A percentile compares a stretch with the other conserved stretches of the same genome.
Evolutionary conservation across 2,888 invertebrate species (phyloP).

Genomic region (Hypselothyrea guttata): DNA sequence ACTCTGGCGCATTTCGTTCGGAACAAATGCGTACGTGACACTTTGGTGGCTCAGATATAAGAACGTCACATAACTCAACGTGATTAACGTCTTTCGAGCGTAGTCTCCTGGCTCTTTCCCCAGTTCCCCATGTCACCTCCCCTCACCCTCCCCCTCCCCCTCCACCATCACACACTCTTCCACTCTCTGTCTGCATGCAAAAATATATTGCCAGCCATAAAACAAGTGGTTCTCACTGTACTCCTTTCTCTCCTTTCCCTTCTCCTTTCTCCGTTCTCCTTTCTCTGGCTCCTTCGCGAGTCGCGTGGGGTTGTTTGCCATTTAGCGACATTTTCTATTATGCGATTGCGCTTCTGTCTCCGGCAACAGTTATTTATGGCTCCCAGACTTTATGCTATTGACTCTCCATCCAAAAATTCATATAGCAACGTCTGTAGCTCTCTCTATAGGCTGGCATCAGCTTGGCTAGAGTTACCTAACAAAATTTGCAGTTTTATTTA

Average conservation of each 20-base stretch:
- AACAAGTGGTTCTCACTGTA: slow-evolving; percentile 58
- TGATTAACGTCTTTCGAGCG: slow-evolving; percentile 80
- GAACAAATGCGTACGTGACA: slow-evolving; percentile 80
- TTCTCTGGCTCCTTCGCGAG: slow-evolving; percentile 10
- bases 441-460: neutral
- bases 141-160: neutral
- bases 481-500: no score
- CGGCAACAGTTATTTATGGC: slow-evolving; percentile 34
- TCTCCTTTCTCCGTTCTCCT: neutral
- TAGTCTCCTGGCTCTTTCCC: neutral
- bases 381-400: slow-evolving; percentile 21
- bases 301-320: slow-evolving; percentile 49
- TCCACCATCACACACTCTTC: neutral
- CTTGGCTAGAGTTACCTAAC: no score
- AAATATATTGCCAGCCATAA: slow-evolving; percentile 75
- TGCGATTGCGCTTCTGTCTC: slow-evolving; percentile 53
- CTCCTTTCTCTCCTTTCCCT: slow-evolving; percentile 22
- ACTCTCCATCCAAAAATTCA: slow-evolving; percentile 8
- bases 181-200: slow-evolving; percentile 53
- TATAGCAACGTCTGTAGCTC: neutral
- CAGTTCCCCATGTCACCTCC: neutral
- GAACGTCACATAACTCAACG: slow-evolving; percentile 82
- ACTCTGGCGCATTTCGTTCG: slow-evolving; percentile 44
- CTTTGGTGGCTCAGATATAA: slow-evolving; percentile 80
- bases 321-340: slow-evolving; percentile 66